These are phyloP conservation scores for Beroe forskalii DNA, from an alignment of 37 sponge, comb jelly and placozoan genomes.

Conservation along the genomic window DNA sequence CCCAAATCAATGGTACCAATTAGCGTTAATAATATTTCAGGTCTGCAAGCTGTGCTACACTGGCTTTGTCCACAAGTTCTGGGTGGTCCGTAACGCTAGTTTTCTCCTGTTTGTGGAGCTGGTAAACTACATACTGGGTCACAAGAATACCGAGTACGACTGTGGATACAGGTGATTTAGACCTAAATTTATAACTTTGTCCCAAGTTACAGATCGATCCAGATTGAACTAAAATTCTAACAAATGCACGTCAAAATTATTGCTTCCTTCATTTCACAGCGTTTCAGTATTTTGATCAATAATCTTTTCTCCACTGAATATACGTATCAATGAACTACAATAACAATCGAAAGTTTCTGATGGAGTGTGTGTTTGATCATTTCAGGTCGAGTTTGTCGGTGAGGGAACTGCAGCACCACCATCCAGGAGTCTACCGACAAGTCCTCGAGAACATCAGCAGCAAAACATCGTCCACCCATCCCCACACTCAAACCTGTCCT, in stretches of 20 bases:
- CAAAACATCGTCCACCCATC: not conserved
- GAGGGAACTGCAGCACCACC: constrained; percentile 14
- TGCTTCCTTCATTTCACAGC: too few species aligned
- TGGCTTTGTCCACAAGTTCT: constrained; percentile 51
- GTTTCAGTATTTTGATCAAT: too few species aligned
- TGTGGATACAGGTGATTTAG: constrained; percentile 51
- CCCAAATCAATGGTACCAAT: too few species aligned
- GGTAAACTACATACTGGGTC: constrained; percentile 40
- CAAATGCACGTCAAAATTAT: too few species aligned
- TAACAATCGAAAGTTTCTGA: too few species aligned
- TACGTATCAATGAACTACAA: too few species aligned
- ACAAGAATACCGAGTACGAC: constrained; percentile 25
- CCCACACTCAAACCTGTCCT: constrained; percentile 26
- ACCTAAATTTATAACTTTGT: not conserved
- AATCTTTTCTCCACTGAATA: too few species aligned
- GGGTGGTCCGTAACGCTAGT: constrained; percentile 54
- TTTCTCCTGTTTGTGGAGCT: constrained; percentile 45
- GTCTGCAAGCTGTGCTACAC: constrained; percentile 46
- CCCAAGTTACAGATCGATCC: too few species aligned
- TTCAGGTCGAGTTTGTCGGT: constrained; percentile 42
- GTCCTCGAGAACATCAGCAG: not conserved
- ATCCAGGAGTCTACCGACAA: constrained; percentile 16
- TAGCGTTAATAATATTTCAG: too few species aligned
- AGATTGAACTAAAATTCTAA: too few species aligned
- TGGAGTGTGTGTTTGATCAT: too few species aligned